Evolutionary conservation across 2,113 vertebrate genomes (phyloP).

Genomic region (Salvelinus namaycush): DNA sequence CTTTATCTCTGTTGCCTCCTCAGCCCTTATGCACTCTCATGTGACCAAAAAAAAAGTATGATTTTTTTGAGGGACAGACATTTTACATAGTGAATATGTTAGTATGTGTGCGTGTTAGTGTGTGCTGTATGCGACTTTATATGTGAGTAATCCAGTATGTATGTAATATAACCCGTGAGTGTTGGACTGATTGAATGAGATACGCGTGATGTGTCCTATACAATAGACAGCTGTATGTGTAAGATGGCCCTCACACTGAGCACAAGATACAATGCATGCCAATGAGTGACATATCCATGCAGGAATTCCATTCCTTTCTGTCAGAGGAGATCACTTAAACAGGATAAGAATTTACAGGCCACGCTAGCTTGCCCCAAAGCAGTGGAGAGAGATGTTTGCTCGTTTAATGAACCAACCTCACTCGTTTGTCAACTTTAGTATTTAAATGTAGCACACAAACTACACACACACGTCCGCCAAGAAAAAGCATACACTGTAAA

Average conservation of each 20-base stretch:
- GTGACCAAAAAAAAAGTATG: neutral
- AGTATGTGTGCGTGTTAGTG: no score
- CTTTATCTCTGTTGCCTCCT: neutral
- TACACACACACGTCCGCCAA: neutral
- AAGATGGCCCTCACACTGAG: constrained; percentile 13
- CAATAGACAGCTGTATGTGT: constrained; percentile 8
- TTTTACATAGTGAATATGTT: neutral
- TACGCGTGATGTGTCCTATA: neutral
- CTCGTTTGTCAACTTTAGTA: constrained; percentile 25
- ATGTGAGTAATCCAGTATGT: neutral
- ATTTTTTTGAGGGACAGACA: neutral
- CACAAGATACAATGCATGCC: constrained; percentile 28
- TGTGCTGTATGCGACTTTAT: no score
- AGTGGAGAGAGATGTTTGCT: constrained; percentile 15
- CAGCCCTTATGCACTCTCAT: neutral
- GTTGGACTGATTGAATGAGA: neutral
- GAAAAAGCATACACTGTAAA: neutral
- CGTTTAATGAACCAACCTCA: neutral
- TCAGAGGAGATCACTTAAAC: constrained; percentile 55
- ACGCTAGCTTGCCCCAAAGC: constrained; percentile 41
- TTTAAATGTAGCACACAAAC: neutral
- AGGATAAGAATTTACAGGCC: constrained; percentile 69
- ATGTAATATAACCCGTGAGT: neutral
- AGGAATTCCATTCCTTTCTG: constrained; percentile 66
- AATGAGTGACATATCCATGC: constrained; percentile 44